A percentile compares a stretch with the other conserved stretches of the same genome.
phyloP scores from a whole-genome alignment of 2,113 vertebrate species.

The Rissa tridactyla region DNA sequence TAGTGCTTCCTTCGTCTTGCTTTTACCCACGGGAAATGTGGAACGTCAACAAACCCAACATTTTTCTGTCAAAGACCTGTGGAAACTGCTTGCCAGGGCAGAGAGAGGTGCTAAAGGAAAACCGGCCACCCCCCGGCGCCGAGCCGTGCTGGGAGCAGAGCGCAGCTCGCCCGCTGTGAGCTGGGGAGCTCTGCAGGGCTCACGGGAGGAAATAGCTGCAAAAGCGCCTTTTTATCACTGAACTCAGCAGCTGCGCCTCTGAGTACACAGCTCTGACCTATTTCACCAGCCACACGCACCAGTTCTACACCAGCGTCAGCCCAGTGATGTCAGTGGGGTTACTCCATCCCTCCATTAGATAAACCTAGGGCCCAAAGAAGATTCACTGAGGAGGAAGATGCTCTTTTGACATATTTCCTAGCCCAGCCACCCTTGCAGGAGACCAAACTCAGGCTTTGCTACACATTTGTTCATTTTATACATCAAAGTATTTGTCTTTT shows the following conservation, averaged over 20 bases:
- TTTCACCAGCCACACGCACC: background rate
- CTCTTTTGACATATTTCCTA: background rate
- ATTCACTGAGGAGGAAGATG: background rate
- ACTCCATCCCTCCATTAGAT: background rate
- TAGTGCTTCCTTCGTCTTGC: background rate
- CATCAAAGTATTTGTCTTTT: background rate
- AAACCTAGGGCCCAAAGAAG: background rate
- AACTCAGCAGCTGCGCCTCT: background rate
- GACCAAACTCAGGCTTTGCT: background rate
- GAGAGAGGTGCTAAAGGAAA: background rate
- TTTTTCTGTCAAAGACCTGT: background rate
- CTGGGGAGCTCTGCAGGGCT: background rate
- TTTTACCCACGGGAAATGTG: background rate
- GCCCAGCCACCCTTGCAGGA: background rate
- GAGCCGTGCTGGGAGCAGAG: background rate
- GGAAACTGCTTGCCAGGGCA: background rate
- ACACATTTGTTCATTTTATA: background rate
- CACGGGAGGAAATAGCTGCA: background rate
- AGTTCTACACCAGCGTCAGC: background rate
- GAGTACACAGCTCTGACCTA: background rate
- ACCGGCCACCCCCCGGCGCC: accelerated
- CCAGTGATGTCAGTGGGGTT: background rate
- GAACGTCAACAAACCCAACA: background rate
- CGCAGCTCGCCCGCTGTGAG: accelerated
- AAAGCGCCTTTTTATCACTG: background rate